A percentile compares a stretch with the other conserved stretches of the same genome.
phyloP scores from a whole-genome alignment of 2,797 vertebrate genomes.

The Masticophis lateralis region DNA sequence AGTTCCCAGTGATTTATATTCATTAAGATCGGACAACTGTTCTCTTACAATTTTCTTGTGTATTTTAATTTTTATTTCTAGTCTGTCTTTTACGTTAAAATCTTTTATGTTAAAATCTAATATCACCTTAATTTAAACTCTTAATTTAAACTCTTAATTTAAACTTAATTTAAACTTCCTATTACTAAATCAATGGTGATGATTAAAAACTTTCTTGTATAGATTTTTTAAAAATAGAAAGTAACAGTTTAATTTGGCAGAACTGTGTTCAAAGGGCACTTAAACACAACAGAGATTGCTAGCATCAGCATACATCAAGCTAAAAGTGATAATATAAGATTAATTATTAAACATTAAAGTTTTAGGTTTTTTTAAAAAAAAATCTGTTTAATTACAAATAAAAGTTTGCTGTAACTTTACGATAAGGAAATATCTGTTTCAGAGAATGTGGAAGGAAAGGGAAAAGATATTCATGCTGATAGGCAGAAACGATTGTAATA shows the following conservation, averaged over 20 bases:
- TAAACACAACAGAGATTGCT: conserved; percentile 54
- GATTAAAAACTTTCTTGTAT: conserved; percentile 55
- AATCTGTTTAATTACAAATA: background rate
- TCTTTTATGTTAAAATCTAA: background rate
- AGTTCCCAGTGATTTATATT: too few relatives aligned
- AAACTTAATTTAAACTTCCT: too few relatives aligned
- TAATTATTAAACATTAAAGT: conserved; percentile 62
- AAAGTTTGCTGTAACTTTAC: background rate
- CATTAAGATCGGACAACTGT: too few relatives aligned
- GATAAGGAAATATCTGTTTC: background rate
- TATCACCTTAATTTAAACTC: conserved; percentile 58
- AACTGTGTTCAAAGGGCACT: conserved; percentile 56
- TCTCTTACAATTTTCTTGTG: too few relatives aligned
- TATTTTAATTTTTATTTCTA: too few relatives aligned
- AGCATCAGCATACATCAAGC: conserved; percentile 59
- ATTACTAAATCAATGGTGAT: conserved; percentile 55
- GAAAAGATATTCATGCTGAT: background rate
- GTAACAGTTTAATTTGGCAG: conserved; percentile 67
- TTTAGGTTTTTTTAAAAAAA: too few relatives aligned
- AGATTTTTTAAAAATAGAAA: conserved; percentile 62
- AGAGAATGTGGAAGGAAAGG: background rate
- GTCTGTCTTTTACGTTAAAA: background rate
- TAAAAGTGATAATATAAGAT: conserved; percentile 60
- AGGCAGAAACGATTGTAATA: too few relatives aligned
- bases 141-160: conserved; percentile 67